Conservation (phyloP, 2,113 vertebrate genomes). For the Cavia aperea region DNA sequence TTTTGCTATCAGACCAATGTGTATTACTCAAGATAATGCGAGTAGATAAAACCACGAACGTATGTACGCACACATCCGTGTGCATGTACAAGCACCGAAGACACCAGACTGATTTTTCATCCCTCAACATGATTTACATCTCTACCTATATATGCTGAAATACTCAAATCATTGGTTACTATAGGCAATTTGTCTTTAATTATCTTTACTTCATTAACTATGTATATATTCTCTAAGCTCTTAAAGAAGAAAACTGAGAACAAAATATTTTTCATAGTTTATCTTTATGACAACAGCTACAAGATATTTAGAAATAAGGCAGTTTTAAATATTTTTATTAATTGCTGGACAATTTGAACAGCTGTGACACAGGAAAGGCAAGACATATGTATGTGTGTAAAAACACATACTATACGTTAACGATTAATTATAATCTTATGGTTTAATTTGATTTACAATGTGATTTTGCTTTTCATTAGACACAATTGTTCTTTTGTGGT, state of each 20-base stretch:
- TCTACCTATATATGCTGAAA: background rate
- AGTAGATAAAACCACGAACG: background rate
- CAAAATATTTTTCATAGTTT: background rate
- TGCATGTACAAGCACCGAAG: background rate
- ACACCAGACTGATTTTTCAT: conserved; percentile 7
- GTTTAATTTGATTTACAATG: conserved; percentile 46
- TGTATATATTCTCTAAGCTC: background rate
- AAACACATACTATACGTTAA: background rate
- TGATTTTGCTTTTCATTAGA: conserved; percentile 46
- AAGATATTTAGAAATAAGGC: background rate
- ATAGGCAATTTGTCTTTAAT: background rate
- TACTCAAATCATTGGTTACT: background rate
- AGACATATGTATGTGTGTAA: background rate
- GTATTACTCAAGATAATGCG: background rate
- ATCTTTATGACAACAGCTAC: background rate
- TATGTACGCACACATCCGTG: fast-evolving
- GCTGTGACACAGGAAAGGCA: background rate
- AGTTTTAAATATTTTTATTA: background rate
- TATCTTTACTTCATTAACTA: background rate
- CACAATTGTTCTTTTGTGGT: background rate
- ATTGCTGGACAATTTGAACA: background rate
- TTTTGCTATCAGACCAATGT: background rate
- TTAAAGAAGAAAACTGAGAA: background rate
- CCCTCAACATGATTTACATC: background rate
- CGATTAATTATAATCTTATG: conserved; percentile 18